phyloP scores from a whole-genome alignment of 2,113 vertebrate species.

The Anser cygnoides region DNA sequence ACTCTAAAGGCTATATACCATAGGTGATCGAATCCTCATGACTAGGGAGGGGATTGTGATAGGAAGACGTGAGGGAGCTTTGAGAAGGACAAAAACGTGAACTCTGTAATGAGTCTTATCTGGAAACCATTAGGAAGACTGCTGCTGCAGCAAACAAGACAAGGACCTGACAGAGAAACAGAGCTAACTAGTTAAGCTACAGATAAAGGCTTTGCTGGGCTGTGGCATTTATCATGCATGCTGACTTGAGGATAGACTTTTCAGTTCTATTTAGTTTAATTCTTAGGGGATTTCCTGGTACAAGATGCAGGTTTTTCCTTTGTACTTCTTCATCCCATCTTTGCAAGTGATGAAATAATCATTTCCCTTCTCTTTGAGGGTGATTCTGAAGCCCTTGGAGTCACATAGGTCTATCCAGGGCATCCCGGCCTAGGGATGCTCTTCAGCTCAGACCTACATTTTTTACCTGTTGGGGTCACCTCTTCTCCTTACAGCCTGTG shows the following conservation, averaged over 20 bases:
- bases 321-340: not conserved
- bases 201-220: not conserved
- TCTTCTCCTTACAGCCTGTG: not conserved
- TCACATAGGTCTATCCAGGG: not conserved
- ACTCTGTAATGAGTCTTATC: not conserved
- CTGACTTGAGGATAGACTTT: not conserved
- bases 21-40: not conserved
- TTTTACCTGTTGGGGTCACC: not conserved
- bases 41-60: not conserved
- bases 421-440: not conserved
- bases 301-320: not conserved
- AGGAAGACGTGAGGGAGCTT: not conserved
- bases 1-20: not conserved
- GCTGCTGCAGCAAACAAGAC: not conserved
- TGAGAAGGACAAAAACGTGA: not conserved
- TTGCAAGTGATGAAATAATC: not conserved
- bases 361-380: not conserved
- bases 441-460: not conserved
- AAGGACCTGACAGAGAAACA: not conserved
- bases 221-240: not conserved
- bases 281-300: not conserved
- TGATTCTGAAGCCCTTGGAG: not conserved
- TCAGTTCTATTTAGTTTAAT: not conserved
- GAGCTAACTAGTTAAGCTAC: not conserved
- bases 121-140: not conserved